phyloP scores from a whole-genome alignment of 2,113 vertebrate species.

The Lates calcarifer region DNA sequence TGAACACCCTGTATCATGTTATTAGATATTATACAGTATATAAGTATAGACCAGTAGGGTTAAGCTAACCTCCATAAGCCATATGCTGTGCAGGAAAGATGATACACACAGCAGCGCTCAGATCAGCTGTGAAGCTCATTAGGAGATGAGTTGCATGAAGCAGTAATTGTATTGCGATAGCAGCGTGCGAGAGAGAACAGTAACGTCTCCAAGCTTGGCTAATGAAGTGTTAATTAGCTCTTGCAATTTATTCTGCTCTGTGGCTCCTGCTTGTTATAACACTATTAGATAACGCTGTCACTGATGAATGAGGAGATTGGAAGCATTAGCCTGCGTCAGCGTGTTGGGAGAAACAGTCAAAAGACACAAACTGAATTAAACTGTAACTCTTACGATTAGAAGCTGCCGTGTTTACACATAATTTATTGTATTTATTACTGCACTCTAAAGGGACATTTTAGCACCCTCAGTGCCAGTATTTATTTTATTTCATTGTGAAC shows the following conservation, averaged over 20 bases:
- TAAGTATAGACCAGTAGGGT: conserved; percentile 40
- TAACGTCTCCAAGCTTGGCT: conserved; percentile 33
- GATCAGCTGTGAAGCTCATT: conserved; percentile 51
- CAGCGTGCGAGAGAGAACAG: conserved; percentile 24
- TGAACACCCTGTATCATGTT: conserved; percentile 30
- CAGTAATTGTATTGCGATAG: conserved; percentile 40
- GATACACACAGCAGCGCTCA: conserved; percentile 32
- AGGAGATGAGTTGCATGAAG: conserved; percentile 45
- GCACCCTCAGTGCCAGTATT: conserved; percentile 58
- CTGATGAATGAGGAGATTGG: conserved; percentile 38
- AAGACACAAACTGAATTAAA: conserved; percentile 14
- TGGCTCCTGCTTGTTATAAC: conserved; percentile 36
- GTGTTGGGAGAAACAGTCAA: conserved; percentile 3
- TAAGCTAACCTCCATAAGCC: conserved; percentile 54
- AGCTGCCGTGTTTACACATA: conserved; percentile 13
- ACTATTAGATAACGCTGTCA: conserved; percentile 28
- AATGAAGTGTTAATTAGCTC: conserved; percentile 70
- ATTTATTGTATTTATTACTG: conserved; percentile 40
- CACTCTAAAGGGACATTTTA: conserved; percentile 22
- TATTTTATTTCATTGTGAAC: conserved; percentile 4
- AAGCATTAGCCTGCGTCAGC: background rate
- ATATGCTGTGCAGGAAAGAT: conserved; percentile 54
- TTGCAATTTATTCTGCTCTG: conserved; percentile 34
- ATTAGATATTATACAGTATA: conserved; percentile 59
- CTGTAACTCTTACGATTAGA: conserved; percentile 22